phyloP scores from a whole-genome alignment of 2,888 invertebrate species.

The Heliconius erato region DNA sequence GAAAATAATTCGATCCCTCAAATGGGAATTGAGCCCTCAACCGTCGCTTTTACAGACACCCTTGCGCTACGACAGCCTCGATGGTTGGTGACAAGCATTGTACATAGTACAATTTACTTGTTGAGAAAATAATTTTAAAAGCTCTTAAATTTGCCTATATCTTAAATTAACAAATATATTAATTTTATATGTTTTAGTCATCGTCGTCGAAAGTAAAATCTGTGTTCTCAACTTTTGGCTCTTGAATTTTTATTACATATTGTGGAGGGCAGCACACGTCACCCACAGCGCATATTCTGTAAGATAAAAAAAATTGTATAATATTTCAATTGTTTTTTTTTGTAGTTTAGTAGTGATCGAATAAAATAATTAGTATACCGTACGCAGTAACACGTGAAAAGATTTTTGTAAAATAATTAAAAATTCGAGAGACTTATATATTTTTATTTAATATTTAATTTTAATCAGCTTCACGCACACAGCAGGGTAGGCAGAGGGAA shows the following conservation, averaged over 20 bases:
- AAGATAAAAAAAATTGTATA: conserved; percentile 38
- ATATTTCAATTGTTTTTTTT: too few species aligned
- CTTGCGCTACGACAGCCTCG: too few species aligned
- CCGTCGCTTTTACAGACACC: neutral
- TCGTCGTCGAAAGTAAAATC: conserved; percentile 33
- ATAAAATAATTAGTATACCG: too few species aligned
- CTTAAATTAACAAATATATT: neutral
- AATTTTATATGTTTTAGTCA: conserved; percentile 10
- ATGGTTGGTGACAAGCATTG: too few species aligned
- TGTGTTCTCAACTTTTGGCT: neutral
- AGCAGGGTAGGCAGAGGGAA: too few species aligned
- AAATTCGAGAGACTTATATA: too few species aligned
- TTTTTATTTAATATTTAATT: too few species aligned
- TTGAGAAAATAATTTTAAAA: neutral
- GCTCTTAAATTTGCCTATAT: neutral
- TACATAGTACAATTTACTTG: neutral
- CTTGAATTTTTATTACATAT: conserved; percentile 17
- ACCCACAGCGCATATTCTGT: conserved; percentile 58
- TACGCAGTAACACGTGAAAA: too few species aligned
- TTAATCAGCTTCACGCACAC: too few species aligned
- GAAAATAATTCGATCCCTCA: neutral
- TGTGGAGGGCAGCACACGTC: conserved; percentile 64
- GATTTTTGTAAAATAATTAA: too few species aligned
- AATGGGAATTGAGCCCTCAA: neutral
- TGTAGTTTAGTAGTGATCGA: neutral